A percentile compares a stretch with the other conserved stretches of the same genome.
Conservation (phyloP, 2,888 invertebrate genomes). For the Philaethria dido region DNA sequence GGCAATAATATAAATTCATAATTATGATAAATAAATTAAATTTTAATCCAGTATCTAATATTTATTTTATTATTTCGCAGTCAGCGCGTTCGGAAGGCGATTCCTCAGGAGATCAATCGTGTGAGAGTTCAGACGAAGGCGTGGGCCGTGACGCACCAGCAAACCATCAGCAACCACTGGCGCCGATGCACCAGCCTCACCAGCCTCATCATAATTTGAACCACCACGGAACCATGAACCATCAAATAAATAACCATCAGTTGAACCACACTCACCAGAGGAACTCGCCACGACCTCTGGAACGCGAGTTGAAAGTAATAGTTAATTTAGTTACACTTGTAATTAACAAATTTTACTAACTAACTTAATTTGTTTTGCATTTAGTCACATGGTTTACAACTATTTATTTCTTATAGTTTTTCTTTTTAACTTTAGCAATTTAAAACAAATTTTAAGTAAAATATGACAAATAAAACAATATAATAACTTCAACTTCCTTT, state of each 20-base stretch:
- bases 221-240: conserved; percentile 57
- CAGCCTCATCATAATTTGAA: conserved; percentile 56
- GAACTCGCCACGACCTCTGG: conserved; percentile 70
- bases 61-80: conserved; percentile 52
- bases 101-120: conserved; percentile 77
- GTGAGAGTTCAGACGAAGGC: conserved; percentile 79
- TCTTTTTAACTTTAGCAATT: too few relatives aligned
- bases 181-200: conserved; percentile 50
- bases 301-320: conserved; percentile 71
- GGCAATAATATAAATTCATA: too few relatives aligned
- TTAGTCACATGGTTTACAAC: neutral
- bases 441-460: too few relatives aligned
- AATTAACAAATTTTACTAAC: too few relatives aligned
- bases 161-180: conserved; percentile 54
- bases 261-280: conserved; percentile 66
- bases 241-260: conserved; percentile 57
- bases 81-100: conserved; percentile 78
- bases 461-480: too few relatives aligned
- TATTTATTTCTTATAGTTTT: too few relatives aligned
- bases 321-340: neutral
- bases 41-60: neutral
- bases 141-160: conserved; percentile 73
- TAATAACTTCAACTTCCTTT: neutral
- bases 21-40: neutral
- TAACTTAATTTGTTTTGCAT: neutral